These are phyloP conservation scores for Coecobrya sp. DNA, from an alignment of 2,888 invertebrate species.

Conservation along the genomic window DNA sequence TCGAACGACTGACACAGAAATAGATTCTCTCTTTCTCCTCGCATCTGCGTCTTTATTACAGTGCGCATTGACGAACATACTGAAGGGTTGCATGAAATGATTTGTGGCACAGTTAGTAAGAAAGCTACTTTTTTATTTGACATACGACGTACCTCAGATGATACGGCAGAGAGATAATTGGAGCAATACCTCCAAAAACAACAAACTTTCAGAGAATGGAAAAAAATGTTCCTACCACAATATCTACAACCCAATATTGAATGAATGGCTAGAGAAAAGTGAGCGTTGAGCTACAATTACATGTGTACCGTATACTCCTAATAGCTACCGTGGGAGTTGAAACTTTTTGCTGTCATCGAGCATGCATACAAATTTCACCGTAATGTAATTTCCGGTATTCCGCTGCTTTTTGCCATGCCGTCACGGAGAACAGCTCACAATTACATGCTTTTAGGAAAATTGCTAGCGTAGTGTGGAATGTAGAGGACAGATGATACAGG, in stretches of 20 bases:
- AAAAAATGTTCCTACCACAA: neutral
- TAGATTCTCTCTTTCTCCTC: too few species aligned
- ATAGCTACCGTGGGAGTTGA: constrained; percentile 59
- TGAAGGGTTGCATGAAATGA: neutral
- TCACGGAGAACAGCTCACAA: neutral
- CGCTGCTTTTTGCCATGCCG: constrained; percentile 25
- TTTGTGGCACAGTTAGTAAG: neutral
- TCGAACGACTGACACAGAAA: too few species aligned
- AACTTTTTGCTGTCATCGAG: constrained; percentile 51
- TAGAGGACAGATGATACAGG: neutral
- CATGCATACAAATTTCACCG: constrained; percentile 62
- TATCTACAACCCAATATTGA: neutral
- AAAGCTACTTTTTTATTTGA: too few species aligned
- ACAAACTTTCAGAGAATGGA: neutral
- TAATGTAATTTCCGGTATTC: constrained; percentile 64
- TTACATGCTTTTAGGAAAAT: constrained; percentile 39
- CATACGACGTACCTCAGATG: neutral
- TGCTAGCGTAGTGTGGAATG: neutral
- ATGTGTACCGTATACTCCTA: constrained; percentile 23
- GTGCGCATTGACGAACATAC: too few species aligned
- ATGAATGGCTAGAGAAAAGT: neutral
- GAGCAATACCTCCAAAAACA: neutral
- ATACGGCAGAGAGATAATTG: neutral
- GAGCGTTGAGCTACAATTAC: constrained; percentile 7
- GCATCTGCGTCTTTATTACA: too few species aligned